phyloP scores from a whole-genome alignment of 2,888 invertebrate genomes.

The Trisateles emortualis region DNA sequence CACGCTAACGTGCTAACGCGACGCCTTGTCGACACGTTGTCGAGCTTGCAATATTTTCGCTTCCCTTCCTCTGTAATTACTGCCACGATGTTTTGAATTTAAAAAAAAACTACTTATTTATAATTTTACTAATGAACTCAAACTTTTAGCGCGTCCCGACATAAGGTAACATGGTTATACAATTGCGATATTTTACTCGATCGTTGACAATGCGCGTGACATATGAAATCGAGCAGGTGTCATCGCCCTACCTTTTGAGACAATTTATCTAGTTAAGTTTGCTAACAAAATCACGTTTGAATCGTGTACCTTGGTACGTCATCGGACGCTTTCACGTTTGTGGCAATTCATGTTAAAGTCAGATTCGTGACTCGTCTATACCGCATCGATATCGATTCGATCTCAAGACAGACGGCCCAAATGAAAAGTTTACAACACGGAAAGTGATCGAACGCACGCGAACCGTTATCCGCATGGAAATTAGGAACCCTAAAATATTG shows the following conservation, averaged over 20 bases:
- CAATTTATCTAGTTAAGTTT: conserved; percentile 52
- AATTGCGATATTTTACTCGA: conserved; percentile 43
- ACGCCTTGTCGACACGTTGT: conserved; percentile 82
- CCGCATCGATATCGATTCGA: conserved; percentile 75
- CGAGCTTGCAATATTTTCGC: conserved; percentile 80
- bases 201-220: conserved; percentile 53
- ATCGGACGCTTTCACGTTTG: conserved; percentile 47
- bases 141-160: conserved; percentile 30
- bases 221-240: conserved; percentile 43
- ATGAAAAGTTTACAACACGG: conserved; percentile 80
- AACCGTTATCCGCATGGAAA: conserved; percentile 71
- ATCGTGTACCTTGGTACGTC: conserved; percentile 48
- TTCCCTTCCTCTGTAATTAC: conserved; percentile 73
- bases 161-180: conserved; percentile 24
- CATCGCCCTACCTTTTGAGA: conserved; percentile 47
- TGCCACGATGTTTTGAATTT: conserved; percentile 61
- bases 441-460: conserved; percentile 76
- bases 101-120: conserved; percentile 65
- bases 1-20: conserved; percentile 81
- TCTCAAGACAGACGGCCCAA: conserved; percentile 72
- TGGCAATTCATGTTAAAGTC: conserved; percentile 55
- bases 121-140: conserved; percentile 41
- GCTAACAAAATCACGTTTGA: conserved; percentile 54
- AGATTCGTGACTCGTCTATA: conserved; percentile 77
- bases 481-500: conserved; percentile 61